A percentile compares a stretch with the other conserved stretches of the same genome.
phyloP scores from a whole-genome alignment of 2,888 invertebrate genomes.

The Orthosia cruda region DNA sequence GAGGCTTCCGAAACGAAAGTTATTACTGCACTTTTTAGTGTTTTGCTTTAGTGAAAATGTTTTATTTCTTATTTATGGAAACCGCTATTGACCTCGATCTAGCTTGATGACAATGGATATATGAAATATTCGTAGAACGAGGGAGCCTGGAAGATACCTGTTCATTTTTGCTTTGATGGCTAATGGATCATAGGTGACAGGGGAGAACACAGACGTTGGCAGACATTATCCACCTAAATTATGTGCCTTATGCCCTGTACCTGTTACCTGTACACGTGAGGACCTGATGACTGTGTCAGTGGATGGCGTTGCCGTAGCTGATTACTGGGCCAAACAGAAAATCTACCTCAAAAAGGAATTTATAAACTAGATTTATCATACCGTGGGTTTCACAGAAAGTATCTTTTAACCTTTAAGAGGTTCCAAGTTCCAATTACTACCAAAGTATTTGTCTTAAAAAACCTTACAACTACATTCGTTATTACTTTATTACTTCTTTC shows the following conservation, averaged over 20 bases:
- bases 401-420: background rate
- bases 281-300: background rate
- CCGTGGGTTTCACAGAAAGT: background rate
- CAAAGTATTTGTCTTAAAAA: slow-evolving; percentile 14
- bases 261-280: background rate
- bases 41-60: no score
- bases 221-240: background rate
- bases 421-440: background rate
- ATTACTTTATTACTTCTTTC: slow-evolving; percentile 37
- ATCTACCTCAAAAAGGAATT: background rate
- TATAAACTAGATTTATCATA: background rate
- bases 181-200: no score
- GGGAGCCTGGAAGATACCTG: no score
- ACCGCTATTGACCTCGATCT: no score
- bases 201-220: no score
- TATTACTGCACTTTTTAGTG: no score
- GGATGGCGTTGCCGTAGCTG: background rate
- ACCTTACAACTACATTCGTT: slow-evolving; percentile 8
- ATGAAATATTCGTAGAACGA: no score
- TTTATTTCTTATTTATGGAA: no score
- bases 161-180: no score
- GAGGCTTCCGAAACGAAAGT: no score
- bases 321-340: background rate
- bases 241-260: background rate
- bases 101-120: no score